Percentiles rank a stretch among this genome's conserved stretches.
phyloP scores from a whole-genome alignment of 2,888 invertebrate genomes.

The Ophioninae sp. region DNA sequence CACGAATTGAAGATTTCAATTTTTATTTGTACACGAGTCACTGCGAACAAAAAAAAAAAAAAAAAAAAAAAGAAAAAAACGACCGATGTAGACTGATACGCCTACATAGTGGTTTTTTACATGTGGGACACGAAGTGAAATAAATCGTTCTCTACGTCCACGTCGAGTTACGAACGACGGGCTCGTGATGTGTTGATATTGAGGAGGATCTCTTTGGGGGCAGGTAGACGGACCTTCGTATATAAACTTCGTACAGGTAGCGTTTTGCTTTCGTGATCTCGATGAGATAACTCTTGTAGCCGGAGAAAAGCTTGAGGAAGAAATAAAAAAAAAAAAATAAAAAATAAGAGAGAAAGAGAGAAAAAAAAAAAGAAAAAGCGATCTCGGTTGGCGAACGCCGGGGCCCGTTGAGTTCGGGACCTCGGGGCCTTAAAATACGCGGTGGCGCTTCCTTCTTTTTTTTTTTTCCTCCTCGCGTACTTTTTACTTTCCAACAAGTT shows the following conservation, averaged over 20 bases:
- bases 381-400: too few relatives aligned
- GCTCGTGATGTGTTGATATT: conserved; percentile 48
- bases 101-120: conserved; percentile 33
- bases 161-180: conserved; percentile 45
- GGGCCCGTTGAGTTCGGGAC: too few relatives aligned
- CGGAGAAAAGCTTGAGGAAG: background rate
- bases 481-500: too few relatives aligned
- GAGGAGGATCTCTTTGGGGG: conserved; percentile 49
- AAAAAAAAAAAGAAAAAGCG: background rate
- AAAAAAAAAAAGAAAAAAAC: too few relatives aligned
- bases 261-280: conserved; percentile 57
- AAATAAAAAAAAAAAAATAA: too few relatives aligned
- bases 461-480: too few relatives aligned
- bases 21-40: too few relatives aligned
- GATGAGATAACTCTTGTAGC: conserved; percentile 44
- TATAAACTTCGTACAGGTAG: conserved; percentile 33
- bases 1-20: too few relatives aligned
- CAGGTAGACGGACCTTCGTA: conserved; percentile 25
- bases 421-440: too few relatives aligned
- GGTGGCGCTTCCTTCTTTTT: too few relatives aligned
- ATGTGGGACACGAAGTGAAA: conserved; percentile 50
- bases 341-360: background rate
- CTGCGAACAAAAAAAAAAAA: too few relatives aligned
- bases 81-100: background rate
- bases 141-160: conserved; percentile 41